Evolutionary conservation across 2,888 invertebrate species (phyloP).

Genomic region (Drosophila kuntzei): DNA sequence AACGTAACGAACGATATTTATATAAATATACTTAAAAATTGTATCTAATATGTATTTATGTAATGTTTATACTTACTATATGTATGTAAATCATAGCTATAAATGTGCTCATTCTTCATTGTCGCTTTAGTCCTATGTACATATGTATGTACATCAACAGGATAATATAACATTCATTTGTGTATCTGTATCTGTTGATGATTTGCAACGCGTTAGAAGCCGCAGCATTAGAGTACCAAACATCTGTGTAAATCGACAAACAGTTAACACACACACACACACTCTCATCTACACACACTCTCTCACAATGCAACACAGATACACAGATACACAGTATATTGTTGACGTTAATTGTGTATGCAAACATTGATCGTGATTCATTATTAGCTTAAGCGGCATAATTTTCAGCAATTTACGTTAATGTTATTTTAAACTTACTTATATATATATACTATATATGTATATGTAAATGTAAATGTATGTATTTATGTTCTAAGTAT

Average conservation of each 20-base stretch:
- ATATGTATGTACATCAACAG: conserved; percentile 29
- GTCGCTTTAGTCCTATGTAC: conserved; percentile 46
- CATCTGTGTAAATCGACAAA: conserved; percentile 23
- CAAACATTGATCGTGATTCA: conserved; percentile 46
- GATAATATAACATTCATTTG: conserved; percentile 24
- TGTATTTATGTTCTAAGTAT: conserved; percentile 72
- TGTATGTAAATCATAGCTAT: conserved; percentile 53
- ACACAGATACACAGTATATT: conserved; percentile 47
- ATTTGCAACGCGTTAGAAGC: conserved; percentile 39
- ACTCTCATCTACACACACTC: conserved; percentile 12
- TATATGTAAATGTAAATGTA: conserved; percentile 33
- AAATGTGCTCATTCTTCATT: conserved; percentile 44
- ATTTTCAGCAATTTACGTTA: conserved; percentile 46
- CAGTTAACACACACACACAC: neutral
- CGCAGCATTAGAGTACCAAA: conserved; percentile 28
- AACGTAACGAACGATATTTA: conserved; percentile 56
- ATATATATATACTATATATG: conserved; percentile 10
- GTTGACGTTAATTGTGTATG: conserved; percentile 63
- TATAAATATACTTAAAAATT: conserved; percentile 13
- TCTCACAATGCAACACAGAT: conserved; percentile 13
- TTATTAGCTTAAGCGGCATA: conserved; percentile 56
- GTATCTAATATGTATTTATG: conserved; percentile 41
- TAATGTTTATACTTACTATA: conserved; percentile 46
- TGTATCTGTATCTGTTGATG: conserved; percentile 27
- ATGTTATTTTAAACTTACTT: conserved; percentile 47